Percentiles rank a stretch among this genome's conserved stretches.
phyloP scores from a whole-genome alignment of 2,888 invertebrate species.

The Meghimatium bilineatum region DNA sequence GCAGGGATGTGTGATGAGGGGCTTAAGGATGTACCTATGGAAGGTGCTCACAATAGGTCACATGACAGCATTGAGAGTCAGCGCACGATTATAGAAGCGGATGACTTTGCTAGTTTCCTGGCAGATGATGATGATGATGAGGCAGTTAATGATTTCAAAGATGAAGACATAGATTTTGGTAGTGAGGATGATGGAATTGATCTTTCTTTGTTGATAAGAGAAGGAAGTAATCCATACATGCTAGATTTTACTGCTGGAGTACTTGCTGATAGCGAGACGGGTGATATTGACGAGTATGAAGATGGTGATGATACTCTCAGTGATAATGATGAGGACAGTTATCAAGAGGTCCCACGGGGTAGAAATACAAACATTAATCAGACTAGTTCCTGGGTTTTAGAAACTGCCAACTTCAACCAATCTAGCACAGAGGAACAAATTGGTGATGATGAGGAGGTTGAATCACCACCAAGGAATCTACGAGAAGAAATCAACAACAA shows the following conservation, averaged over 20 bases:
- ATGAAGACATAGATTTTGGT: conserved; percentile 44
- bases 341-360: neutral
- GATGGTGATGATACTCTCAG: conserved; percentile 21
- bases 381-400: conserved; percentile 30
- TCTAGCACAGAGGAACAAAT: neutral
- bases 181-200: conserved; percentile 37
- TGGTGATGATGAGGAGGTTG: conserved; percentile 39
- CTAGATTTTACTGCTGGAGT: conserved; percentile 40
- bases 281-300: conserved; percentile 30
- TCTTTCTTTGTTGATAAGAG: conserved; percentile 22
- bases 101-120: conserved; percentile 45
- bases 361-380: neutral
- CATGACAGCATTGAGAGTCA: conserved; percentile 45
- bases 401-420: neutral
- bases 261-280: conserved; percentile 27
- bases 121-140: conserved; percentile 44
- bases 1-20: neutral
- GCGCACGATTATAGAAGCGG: conserved; percentile 46
- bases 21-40: neutral
- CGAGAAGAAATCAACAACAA: conserved; percentile 46
- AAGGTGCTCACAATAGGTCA: conserved; percentile 37
- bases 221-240: conserved; percentile 45
- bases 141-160: conserved; percentile 29
- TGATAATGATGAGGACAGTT: neutral
- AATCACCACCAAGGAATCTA: conserved; percentile 39